Evolutionary conservation across 2,888 invertebrate species (phyloP).

Genomic region (Coelopa pilipes): DNA sequence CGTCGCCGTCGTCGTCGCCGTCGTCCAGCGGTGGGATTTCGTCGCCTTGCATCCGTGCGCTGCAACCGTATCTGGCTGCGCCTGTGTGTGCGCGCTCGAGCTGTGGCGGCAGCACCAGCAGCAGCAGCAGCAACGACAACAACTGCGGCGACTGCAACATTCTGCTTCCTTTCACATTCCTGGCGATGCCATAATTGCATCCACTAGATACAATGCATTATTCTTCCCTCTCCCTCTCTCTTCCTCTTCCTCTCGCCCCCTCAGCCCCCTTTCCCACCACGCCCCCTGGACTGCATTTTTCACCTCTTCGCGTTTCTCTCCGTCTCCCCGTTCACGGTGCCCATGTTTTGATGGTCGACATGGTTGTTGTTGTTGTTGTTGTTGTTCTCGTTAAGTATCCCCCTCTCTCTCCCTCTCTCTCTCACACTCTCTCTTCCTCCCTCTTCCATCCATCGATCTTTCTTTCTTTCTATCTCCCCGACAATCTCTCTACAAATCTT

Average conservation of each 20-base stretch:
- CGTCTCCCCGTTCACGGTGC: no score
- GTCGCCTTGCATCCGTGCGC: no score
- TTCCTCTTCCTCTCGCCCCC: neutral
- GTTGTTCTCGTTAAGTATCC: neutral
- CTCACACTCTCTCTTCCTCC: no score
- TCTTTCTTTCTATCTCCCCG: no score
- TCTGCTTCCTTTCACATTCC: neutral
- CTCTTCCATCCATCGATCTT: no score
- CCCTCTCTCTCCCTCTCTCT: no score
- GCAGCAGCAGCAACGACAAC: neutral
- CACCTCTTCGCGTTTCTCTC: neutral
- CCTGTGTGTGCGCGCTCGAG: neutral
- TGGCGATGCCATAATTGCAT: no score
- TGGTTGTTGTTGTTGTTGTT: conserved; percentile 25
- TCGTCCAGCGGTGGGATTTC: no score
- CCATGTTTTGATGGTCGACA: conserved; percentile 14
- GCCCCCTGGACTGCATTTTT: conserved; percentile 14
- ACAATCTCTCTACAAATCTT: no score
- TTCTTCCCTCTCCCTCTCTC: neutral
- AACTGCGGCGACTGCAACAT: neutral
- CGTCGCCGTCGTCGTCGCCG: no score
- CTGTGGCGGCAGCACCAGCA: conserved; percentile 7
- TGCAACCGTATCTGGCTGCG: conserved; percentile 2
- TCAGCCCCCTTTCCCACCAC: neutral
- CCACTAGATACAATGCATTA: neutral